Conservation (phyloP, 2,797 vertebrate genomes). For the Champsocephalus esox region DNA sequence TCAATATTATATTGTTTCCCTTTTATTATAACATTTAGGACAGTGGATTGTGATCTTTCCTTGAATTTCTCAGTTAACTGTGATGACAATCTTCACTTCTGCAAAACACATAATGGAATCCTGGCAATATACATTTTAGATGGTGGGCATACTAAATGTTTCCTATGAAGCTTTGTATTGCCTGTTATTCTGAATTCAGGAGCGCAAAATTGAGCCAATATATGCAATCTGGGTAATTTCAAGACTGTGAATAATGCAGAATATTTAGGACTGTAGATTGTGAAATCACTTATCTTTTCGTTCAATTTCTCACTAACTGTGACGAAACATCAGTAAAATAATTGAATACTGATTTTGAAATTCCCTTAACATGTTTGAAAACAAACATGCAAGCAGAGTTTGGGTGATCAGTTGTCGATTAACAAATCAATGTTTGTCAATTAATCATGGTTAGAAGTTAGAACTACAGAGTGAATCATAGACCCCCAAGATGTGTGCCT, state of each 20-base stretch:
- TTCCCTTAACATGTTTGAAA: neutral
- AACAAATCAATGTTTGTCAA: neutral
- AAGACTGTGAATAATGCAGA: no score
- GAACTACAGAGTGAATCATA: neutral
- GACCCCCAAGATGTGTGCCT: neutral
- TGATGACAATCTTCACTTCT: no score
- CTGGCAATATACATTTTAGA: no score
- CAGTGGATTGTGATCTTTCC: neutral
- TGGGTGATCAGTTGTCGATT: neutral
- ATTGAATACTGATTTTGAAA: neutral
- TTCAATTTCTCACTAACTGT: no score
- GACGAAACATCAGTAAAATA: neutral
- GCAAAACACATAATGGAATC: no score
- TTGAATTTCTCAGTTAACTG: neutral
- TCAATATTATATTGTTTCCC: neutral
- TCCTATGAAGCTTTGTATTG: no score
- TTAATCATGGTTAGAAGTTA: neutral
- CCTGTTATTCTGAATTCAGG: no score
- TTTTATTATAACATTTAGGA: neutral
- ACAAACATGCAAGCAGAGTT: neutral
- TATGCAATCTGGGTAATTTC: no score
- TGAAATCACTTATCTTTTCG: no score
- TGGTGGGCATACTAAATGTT: no score
- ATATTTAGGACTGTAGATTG: no score
- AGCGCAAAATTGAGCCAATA: no score